Evolutionary conservation across 2,113 vertebrate species (phyloP).

Genomic region (Lucifuga dentata): DNA sequence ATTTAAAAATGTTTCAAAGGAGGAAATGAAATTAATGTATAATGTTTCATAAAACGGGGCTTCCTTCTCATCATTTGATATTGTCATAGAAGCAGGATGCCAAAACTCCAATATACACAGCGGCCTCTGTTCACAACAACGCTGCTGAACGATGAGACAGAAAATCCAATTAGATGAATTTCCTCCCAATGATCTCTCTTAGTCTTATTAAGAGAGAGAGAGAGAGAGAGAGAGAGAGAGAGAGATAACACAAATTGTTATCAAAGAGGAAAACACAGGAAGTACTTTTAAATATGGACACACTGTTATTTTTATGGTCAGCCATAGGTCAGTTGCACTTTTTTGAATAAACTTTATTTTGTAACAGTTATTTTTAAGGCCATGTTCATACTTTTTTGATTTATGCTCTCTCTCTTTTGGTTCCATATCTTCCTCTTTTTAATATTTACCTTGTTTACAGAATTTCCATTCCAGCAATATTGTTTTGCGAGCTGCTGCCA

Average conservation of each 20-base stretch:
- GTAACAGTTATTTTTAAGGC: no score
- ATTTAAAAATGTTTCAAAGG: slow-evolving; percentile 52
- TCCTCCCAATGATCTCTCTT: slow-evolving; percentile 76
- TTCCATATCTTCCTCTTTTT: no score
- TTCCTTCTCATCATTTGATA: slow-evolving; percentile 62
- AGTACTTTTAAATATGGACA: no score
- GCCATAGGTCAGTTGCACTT: no score
- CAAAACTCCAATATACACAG: slow-evolving; percentile 54
- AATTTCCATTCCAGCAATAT: no score
- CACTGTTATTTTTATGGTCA: no score
- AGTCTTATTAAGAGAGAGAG: slow-evolving; percentile 60
- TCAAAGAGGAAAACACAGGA: slow-evolving; percentile 48
- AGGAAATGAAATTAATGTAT: slow-evolving; percentile 65
- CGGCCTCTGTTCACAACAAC: slow-evolving; percentile 66
- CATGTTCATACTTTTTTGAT: no score
- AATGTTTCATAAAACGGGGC: slow-evolving; percentile 55
- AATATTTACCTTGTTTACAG: no score
- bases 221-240: slow-evolving; percentile 22
- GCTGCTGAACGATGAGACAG: slow-evolving; percentile 59
- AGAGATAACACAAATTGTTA: slow-evolving; percentile 57
- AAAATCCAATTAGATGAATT: slow-evolving; percentile 81
- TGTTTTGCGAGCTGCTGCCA: no score
- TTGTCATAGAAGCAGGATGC: slow-evolving; percentile 56
- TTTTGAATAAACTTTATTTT: no score
- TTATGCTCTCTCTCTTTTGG: no score